Evolutionary conservation across 2,113 vertebrate genomes (phyloP).

Genomic region (Chroicocephalus ridibundus): DNA sequence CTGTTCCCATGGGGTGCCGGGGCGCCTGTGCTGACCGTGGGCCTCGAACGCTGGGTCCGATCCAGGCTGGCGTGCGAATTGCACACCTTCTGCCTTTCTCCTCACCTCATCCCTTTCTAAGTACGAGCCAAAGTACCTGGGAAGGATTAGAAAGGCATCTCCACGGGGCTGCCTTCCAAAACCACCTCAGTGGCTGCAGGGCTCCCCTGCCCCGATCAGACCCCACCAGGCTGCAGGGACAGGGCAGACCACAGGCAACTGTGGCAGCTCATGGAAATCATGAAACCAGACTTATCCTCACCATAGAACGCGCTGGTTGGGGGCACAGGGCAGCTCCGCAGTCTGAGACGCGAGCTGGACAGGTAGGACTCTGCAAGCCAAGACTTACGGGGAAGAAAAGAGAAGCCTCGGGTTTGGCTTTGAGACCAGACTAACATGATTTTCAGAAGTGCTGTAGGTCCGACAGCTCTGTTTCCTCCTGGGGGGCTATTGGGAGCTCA

Average conservation of each 20-base stretch:
- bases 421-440: neutral
- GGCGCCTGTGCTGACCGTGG: fast-evolving
- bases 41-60: fast-evolving
- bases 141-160: neutral
- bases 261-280: neutral
- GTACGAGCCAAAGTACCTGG: fast-evolving
- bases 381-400: neutral
- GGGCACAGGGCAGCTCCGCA: neutral
- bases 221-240: fast-evolving
- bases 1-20: neutral
- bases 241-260: neutral
- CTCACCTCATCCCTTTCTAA: neutral
- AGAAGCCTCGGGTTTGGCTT: neutral
- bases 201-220: neutral
- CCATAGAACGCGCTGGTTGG: neutral
- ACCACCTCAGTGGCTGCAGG: neutral
- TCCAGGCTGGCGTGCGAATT: neutral
- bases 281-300: neutral
- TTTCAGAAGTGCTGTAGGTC: neutral
- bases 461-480: neutral
- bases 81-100: neutral
- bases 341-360: neutral
- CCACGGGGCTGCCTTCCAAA: neutral
- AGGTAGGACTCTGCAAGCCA: neutral
- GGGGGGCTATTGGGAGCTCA: neutral